Evolutionary conservation across 2,797 vertebrate genomes (phyloP).

Genomic region (Salmo trutta): DNA sequence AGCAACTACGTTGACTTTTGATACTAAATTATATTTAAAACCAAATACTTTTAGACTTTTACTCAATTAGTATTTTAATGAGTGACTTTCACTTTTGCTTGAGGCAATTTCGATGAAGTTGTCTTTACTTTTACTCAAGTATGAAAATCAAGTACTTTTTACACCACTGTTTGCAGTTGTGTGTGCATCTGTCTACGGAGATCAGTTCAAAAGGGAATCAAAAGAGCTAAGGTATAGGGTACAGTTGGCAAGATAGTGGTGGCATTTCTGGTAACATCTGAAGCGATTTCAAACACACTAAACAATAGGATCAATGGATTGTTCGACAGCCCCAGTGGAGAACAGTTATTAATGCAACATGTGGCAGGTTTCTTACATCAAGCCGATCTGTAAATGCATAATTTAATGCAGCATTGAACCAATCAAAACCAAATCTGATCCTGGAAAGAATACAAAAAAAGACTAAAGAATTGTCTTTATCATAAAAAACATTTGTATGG

Average conservation of each 20-base stretch:
- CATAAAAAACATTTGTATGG: too few relatives aligned
- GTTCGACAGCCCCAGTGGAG: background rate
- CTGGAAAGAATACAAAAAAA: too few relatives aligned
- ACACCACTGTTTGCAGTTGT: slow-evolving; percentile 29
- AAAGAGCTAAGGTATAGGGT: slow-evolving; percentile 20
- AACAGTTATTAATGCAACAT: background rate
- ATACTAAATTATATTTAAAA: too few relatives aligned
- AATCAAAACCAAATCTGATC: background rate
- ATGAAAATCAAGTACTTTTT: too few relatives aligned
- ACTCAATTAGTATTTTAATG: too few relatives aligned
- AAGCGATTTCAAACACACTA: background rate
- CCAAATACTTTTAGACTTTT: too few relatives aligned
- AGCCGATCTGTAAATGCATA: background rate
- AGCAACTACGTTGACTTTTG: too few relatives aligned
- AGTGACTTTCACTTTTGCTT: too few relatives aligned
- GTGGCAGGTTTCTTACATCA: slow-evolving; percentile 17
- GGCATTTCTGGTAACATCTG: slow-evolving; percentile 2
- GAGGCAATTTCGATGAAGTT: too few relatives aligned
- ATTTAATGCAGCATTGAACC: background rate
- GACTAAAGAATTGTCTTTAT: too few relatives aligned
- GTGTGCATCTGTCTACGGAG: slow-evolving; percentile 55
- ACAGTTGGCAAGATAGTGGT: slow-evolving; percentile 14
- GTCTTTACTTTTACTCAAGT: too few relatives aligned
- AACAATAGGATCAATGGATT: background rate
- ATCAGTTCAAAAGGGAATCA: slow-evolving; percentile 47